phyloP scores from a whole-genome alignment of 2,113 vertebrate genomes.

The Dunckerocampus dactyliophorus region DNA sequence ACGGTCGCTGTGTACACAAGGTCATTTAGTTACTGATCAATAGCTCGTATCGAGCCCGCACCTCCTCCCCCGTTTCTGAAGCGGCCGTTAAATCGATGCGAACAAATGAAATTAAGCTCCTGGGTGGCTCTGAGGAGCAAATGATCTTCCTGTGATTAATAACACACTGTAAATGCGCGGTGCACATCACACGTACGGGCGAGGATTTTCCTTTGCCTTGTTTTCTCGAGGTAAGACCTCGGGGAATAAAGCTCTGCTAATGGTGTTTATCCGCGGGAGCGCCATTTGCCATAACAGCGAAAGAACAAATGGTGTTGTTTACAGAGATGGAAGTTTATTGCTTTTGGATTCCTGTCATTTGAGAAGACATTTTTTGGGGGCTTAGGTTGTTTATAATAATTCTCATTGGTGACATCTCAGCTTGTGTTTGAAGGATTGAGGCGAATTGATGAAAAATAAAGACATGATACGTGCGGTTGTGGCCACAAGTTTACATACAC shows the following conservation, averaged over 20 bases:
- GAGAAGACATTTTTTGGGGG: neutral
- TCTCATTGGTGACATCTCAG: neutral
- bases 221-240: constrained; percentile 39
- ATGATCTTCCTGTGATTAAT: constrained; percentile 70
- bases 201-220: constrained; percentile 44
- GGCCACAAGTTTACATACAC: too few relatives aligned
- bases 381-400: neutral
- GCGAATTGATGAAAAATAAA: neutral
- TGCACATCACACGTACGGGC: constrained; percentile 36
- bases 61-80: constrained; percentile 58
- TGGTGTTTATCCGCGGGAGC: constrained; percentile 47
- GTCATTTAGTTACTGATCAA: constrained; percentile 68
- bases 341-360: constrained; percentile 10
- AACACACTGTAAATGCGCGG: constrained; percentile 61
- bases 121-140: constrained; percentile 58
- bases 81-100: constrained; percentile 68
- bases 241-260: constrained; percentile 49
- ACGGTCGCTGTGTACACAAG: constrained; percentile 61
- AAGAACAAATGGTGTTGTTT: constrained; percentile 58
- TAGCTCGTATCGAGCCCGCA: constrained; percentile 58
- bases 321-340: constrained; percentile 32
- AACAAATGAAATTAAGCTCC: constrained; percentile 74
- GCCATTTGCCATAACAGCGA: constrained; percentile 28
- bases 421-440: neutral
- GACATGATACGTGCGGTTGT: too few relatives aligned